phyloP scores from a whole-genome alignment of 2,888 invertebrate species.

The Lithophane ornitopus region DNA sequence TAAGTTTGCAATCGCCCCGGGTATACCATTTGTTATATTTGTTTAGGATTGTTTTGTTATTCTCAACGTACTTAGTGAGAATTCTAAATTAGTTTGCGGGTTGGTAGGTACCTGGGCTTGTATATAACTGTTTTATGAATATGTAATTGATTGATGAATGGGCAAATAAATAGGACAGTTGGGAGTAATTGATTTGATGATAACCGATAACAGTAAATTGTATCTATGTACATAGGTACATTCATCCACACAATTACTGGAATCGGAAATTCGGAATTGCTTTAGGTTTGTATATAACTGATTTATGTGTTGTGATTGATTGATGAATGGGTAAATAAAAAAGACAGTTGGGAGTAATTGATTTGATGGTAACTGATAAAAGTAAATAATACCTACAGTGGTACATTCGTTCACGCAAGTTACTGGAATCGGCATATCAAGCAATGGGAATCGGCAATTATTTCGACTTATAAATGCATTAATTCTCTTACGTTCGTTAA shows the following conservation, averaged over 20 bases:
- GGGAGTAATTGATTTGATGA: constrained; percentile 1
- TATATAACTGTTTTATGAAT: constrained; percentile 42
- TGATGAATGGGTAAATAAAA: constrained; percentile 45
- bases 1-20: constrained; percentile 44
- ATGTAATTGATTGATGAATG: constrained; percentile 40
- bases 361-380: not conserved
- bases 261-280: not conserved
- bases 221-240: not conserved
- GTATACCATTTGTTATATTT: constrained; percentile 58
- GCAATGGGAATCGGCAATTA: not conserved
- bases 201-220: not conserved
- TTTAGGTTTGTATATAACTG: constrained; percentile 14
- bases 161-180: constrained; percentile 26
- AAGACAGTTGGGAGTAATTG: not conserved
- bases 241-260: not conserved
- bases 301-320: constrained; percentile 48
- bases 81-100: constrained; percentile 49
- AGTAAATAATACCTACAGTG: not conserved
- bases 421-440: not conserved
- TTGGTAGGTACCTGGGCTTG: constrained; percentile 1
- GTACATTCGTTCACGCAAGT: not conserved
- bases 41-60: constrained; percentile 65
- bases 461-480: not conserved
- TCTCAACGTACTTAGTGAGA: constrained; percentile 30
- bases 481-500: too few species aligned